These are phyloP conservation scores for Mesorhabditis belari DNA, from an alignment of 2,888 invertebrate species.

Conservation along the genomic window DNA sequence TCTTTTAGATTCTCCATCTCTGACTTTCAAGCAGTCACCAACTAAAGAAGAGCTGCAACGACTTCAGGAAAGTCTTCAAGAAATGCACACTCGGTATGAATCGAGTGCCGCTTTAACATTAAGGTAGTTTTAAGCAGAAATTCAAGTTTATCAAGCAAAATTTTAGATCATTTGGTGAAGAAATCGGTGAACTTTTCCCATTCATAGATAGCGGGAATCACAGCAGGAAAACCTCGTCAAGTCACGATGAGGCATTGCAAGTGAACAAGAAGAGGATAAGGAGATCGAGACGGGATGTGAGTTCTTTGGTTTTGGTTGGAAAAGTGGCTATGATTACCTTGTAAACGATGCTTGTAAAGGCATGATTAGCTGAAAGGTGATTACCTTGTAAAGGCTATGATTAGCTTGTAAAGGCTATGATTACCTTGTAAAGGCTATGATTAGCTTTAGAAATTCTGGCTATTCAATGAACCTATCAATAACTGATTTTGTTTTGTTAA, in stretches of 20 bases:
- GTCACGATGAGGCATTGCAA: background rate
- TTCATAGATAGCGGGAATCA: constrained; percentile 42
- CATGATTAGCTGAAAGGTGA: too few relatives aligned
- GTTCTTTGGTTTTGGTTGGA: too few relatives aligned
- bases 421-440: too few relatives aligned
- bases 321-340: too few relatives aligned
- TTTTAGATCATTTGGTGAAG: constrained; percentile 47
- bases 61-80: background rate
- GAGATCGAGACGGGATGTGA: background rate
- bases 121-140: background rate
- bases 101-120: background rate
- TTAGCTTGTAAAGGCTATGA: too few relatives aligned
- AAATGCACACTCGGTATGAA: background rate
- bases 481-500: too few relatives aligned
- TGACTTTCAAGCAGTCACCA: background rate
- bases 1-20: background rate
- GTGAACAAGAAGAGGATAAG: background rate
- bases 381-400: too few relatives aligned
- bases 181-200: constrained; percentile 42
- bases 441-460: too few relatives aligned
- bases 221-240: background rate
- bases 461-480: too few relatives aligned
- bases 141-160: constrained; percentile 3
- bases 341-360: too few relatives aligned
- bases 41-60: background rate